Conservation (phyloP, 2,797 vertebrate genomes). For the Octomys mimax region DNA sequence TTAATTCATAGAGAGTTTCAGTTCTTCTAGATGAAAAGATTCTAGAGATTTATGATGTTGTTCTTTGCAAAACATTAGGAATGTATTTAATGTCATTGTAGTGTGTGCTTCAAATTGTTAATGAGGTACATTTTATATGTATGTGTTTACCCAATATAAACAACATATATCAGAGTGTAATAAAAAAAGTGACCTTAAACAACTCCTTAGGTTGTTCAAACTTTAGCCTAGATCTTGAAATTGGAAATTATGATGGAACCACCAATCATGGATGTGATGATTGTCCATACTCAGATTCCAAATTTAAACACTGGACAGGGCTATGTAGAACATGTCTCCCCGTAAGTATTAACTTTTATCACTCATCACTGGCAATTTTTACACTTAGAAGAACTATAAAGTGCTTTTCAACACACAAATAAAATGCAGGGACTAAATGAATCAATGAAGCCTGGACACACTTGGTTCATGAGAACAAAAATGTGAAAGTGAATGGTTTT, state of each 20-base stretch:
- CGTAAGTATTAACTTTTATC: slow-evolving; percentile 77
- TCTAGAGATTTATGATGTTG: not conserved
- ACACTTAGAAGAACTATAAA: slow-evolving; percentile 76
- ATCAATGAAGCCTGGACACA: not conserved
- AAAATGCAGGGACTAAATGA: not conserved
- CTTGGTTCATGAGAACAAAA: not conserved
- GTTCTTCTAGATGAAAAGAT: not conserved
- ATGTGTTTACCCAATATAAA: not conserved
- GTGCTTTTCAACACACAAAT: slow-evolving; percentile 4
- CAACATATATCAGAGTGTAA: not conserved
- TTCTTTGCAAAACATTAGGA: not conserved
- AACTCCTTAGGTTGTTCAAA: slow-evolving; percentile 91
- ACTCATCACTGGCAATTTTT: not conserved
- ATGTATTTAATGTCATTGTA: not conserved
- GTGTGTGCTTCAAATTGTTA: not conserved
- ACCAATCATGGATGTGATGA: slow-evolving; percentile 90
- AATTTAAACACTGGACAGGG: slow-evolving; percentile 93
- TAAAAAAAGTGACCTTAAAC: slow-evolving; percentile 81
- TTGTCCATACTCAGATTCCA: slow-evolving; percentile 91
- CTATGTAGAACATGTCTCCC: slow-evolving; percentile 89
- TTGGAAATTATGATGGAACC: slow-evolving; percentile 92
- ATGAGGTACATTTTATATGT: not conserved
- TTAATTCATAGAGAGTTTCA: not conserved
- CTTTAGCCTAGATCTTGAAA: slow-evolving; percentile 91
- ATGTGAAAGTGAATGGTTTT: rapidly evolving